Conservation (phyloP, 1,140 invertebrate genomes). For the Cydia splendana region DNA sequence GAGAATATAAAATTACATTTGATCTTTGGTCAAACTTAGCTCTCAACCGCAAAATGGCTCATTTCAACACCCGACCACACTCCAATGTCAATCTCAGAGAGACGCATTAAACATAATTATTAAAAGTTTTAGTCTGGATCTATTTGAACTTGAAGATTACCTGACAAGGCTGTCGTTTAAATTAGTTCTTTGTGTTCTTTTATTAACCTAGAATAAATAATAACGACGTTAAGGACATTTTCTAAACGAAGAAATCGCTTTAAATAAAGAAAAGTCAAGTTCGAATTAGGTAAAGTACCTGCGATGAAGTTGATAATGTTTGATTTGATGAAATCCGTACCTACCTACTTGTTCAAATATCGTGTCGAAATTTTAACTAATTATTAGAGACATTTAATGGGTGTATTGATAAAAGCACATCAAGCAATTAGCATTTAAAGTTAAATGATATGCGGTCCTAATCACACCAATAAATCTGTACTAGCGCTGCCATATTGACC, state of each 20-base stretch:
- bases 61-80: neutral
- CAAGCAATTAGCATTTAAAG: conserved; percentile 5
- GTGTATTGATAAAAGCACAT: neutral
- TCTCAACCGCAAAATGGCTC: neutral
- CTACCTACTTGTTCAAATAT: neutral
- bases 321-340: too few relatives aligned
- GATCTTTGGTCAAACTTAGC: neutral
- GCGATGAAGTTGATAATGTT: too few relatives aligned
- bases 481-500: neutral
- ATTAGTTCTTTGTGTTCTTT: neutral
- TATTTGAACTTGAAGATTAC: neutral
- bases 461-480: neutral
- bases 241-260: neutral
- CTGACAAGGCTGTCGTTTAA: neutral
- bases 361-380: neutral
- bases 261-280: neutral
- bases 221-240: neutral
- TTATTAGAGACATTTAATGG: neutral
- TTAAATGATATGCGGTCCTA: neutral
- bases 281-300: too few relatives aligned
- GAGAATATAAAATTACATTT: too few relatives aligned
- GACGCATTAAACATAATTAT: conserved; percentile 1
- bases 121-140: neutral
- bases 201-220: neutral
- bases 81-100: conserved; percentile 1